These are phyloP conservation scores for Odontothrips loti DNA, from an alignment of 2,888 invertebrate genomes.

Conservation along the genomic window DNA sequence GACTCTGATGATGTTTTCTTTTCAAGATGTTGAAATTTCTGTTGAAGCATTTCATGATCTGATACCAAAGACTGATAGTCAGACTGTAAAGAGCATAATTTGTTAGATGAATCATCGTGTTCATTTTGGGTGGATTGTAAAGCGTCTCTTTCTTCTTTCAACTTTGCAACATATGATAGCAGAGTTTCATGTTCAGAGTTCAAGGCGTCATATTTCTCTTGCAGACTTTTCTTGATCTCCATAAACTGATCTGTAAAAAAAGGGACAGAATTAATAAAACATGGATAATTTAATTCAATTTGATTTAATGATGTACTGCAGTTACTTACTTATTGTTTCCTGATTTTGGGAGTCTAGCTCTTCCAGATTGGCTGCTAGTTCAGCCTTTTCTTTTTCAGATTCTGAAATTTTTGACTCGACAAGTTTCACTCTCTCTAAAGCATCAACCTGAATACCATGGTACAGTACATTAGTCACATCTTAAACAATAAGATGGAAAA, in stretches of 20 bases:
- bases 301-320: background rate
- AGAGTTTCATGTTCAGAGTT: slow-evolving; percentile 52
- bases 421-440: background rate
- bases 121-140: slow-evolving; percentile 48
- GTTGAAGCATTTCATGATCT: background rate
- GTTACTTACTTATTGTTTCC: background rate
- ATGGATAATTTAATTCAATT: background rate
- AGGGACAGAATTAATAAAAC: background rate
- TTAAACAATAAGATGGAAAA: background rate
- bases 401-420: background rate
- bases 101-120: slow-evolving; percentile 10
- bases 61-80: background rate
- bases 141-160: slow-evolving; percentile 50
- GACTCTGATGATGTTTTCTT: background rate
- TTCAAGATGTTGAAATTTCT: background rate
- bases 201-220: slow-evolving; percentile 53
- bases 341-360: background rate
- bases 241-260: slow-evolving; percentile 45
- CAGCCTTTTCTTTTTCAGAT: slow-evolving; percentile 9
- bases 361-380: background rate
- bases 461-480: background rate
- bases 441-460: background rate
- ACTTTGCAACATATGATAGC: slow-evolving; percentile 45
- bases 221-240: slow-evolving; percentile 48
- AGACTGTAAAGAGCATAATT: background rate